Percentiles rank a stretch among this genome's conserved stretches.
phyloP scores from a whole-genome alignment of 2,797 vertebrate species.

The Vireo griseus region DNA sequence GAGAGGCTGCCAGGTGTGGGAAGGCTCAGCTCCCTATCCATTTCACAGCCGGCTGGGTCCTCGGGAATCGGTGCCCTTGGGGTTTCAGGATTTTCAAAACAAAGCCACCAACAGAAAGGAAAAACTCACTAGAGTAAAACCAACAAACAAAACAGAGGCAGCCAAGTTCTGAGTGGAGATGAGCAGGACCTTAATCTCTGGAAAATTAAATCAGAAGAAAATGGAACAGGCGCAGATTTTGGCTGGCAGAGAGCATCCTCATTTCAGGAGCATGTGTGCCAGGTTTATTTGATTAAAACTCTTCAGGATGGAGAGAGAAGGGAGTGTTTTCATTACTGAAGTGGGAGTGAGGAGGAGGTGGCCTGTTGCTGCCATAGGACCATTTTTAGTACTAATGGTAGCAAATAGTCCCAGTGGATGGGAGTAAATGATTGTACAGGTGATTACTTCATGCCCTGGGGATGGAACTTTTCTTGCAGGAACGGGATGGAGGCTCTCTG shows the following conservation, averaged over 20 bases:
- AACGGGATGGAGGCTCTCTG: background rate
- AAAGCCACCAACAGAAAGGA: background rate
- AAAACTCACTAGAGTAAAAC: conserved; percentile 24
- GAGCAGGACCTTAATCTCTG: conserved; percentile 70
- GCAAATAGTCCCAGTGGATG: background rate
- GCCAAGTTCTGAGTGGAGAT: conserved; percentile 53
- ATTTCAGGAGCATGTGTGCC: background rate
- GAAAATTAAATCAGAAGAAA: conserved; percentile 77
- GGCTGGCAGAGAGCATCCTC: conserved; percentile 15
- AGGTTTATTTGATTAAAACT: conserved; percentile 55
- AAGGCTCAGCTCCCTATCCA: background rate
- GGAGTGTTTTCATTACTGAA: conserved; percentile 1
- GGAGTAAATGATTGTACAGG: background rate
- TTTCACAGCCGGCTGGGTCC: background rate
- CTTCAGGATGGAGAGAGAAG: background rate
- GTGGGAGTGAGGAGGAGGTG: background rate
- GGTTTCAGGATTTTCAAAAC: background rate
- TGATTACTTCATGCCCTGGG: background rate
- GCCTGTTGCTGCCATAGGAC: background rate
- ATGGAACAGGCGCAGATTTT: conserved; percentile 55
- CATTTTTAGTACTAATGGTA: background rate
- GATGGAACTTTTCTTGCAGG: background rate
- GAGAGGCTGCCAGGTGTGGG: background rate
- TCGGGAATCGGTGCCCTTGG: background rate
- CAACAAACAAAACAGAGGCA: background rate